Conservation (phyloP, 2,113 vertebrate genomes). For the Cricetomys ansorgei region DNA sequence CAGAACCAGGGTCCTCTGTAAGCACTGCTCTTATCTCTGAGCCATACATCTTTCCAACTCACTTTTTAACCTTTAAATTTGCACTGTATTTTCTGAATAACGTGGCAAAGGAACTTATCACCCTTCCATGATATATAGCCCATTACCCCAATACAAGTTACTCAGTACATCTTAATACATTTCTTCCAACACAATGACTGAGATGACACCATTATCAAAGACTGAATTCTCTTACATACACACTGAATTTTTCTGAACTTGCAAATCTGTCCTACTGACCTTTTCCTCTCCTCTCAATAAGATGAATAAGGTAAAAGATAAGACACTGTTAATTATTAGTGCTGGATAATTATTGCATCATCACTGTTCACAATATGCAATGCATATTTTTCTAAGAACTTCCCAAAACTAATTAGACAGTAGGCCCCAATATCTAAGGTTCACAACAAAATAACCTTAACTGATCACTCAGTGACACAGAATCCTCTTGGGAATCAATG, state of each 20-base stretch:
- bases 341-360: neutral
- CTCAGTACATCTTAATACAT: neutral
- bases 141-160: neutral
- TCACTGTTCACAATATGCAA: neutral
- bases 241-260: neutral
- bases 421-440: constrained; percentile 9
- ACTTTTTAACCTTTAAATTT: neutral
- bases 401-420: constrained; percentile 60
- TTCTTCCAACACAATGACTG: neutral
- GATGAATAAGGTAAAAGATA: neutral
- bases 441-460: constrained; percentile 49
- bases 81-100: neutral
- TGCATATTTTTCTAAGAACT: constrained; percentile 47
- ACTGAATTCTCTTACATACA: neutral
- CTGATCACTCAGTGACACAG: constrained; percentile 49
- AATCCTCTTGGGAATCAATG: constrained; percentile 76
- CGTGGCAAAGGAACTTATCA: neutral
- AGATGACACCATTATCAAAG: neutral
- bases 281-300: neutral
- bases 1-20: neutral
- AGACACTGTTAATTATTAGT: neutral
- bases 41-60: neutral
- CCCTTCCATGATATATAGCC: neutral
- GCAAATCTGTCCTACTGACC: neutral
- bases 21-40: neutral